These are phyloP conservation scores for Hipparchia sbordonii DNA, from an alignment of 2,888 invertebrate species.

Conservation along the genomic window DNA sequence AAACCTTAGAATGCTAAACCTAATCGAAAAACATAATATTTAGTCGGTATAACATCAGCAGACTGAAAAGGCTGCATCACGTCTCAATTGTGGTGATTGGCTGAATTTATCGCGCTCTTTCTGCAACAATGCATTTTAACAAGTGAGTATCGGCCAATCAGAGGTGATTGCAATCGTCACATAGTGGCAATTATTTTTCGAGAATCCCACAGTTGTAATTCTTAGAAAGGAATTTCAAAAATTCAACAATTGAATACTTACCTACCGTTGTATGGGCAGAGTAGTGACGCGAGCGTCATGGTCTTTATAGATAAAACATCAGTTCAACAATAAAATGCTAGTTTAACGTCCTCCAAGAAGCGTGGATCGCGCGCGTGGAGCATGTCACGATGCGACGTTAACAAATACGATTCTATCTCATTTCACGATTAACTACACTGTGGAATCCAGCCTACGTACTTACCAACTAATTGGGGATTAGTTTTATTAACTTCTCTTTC, in stretches of 20 bases:
- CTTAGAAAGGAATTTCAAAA: slow-evolving; percentile 1
- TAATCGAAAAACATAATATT: too few relatives aligned
- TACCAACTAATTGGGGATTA: too few relatives aligned
- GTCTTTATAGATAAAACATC: slow-evolving; percentile 19
- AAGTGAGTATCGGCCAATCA: too few relatives aligned
- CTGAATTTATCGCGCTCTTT: too few relatives aligned
- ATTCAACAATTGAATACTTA: background rate
- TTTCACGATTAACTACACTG: slow-evolving; percentile 39
- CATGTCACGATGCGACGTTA: slow-evolving; percentile 43
- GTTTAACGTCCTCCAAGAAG: slow-evolving; percentile 43
- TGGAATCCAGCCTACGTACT: slow-evolving; percentile 25
- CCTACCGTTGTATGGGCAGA: background rate
- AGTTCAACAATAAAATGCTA: slow-evolving; percentile 21
- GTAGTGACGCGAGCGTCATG: background rate
- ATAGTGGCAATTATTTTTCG: too few relatives aligned
- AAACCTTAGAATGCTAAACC: too few relatives aligned
- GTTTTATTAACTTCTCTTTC: too few relatives aligned
- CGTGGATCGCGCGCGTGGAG: slow-evolving; percentile 21
- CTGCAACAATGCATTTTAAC: too few relatives aligned
- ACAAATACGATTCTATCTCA: slow-evolving; percentile 41
- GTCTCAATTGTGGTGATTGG: too few relatives aligned
- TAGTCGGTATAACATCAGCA: too few relatives aligned
- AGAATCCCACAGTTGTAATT: background rate
- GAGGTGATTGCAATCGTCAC: too few relatives aligned
- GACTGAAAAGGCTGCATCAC: too few relatives aligned